These are phyloP conservation scores for Acyrthosiphon pisum DNA, from an alignment of 1,140 invertebrate species.

Conservation along the genomic window DNA sequence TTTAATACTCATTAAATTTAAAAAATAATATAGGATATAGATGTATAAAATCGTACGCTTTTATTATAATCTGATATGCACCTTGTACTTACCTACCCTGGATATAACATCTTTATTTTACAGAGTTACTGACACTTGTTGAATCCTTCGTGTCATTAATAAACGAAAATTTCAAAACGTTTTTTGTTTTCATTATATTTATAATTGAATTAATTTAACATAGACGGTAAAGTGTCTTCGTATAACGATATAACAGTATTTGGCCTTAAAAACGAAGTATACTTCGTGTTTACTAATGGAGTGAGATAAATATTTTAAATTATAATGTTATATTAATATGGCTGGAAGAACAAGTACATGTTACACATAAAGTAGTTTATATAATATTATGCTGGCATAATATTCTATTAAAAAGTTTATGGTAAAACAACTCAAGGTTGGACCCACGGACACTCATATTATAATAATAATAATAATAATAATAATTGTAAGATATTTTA, in stretches of 20 bases:
- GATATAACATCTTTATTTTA: background rate
- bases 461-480: background rate
- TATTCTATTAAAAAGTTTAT: background rate
- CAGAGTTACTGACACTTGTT: background rate
- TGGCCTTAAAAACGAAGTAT: background rate
- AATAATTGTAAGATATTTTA: background rate
- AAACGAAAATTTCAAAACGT: slow-evolving; percentile 12
- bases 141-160: background rate
- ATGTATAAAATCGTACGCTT: background rate
- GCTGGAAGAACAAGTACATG: background rate
- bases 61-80: background rate
- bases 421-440: background rate
- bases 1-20: background rate
- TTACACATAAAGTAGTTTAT: background rate
- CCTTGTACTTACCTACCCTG: no score
- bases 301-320: background rate
- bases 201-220: background rate
- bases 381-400: no score
- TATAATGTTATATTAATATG: background rate
- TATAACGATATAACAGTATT: background rate
- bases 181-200: slow-evolving; percentile 12
- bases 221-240: background rate
- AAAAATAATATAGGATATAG: background rate
- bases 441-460: background rate
- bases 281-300: background rate